Conservation (phyloP, 2,113 vertebrate genomes). For the Rhinichthys klamathensis region DNA sequence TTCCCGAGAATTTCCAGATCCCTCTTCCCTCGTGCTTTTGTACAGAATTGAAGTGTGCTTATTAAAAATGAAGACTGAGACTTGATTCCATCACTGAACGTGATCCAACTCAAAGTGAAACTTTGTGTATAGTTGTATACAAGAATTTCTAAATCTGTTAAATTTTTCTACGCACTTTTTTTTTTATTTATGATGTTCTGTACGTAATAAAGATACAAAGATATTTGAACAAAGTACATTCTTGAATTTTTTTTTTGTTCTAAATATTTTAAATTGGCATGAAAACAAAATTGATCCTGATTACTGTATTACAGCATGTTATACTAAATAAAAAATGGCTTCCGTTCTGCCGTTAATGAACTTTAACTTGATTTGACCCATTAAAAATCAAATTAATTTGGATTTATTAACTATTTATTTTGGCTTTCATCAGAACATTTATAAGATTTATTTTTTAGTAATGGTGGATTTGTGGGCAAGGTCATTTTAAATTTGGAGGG, state of each 20-base stretch:
- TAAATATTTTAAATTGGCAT: neutral
- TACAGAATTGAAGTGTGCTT: constrained; percentile 46
- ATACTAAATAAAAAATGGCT: neutral
- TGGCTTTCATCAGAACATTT: neutral
- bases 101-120: constrained; percentile 53
- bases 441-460: neutral
- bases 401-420: neutral
- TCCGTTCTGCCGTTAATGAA: neutral
- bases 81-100: constrained; percentile 47
- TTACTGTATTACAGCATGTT: neutral
- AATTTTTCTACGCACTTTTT: constrained; percentile 83
- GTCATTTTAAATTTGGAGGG: no score
- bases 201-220: constrained; percentile 80
- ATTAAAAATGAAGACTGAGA: constrained; percentile 41
- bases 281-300: neutral
- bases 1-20: constrained; percentile 33
- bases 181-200: constrained; percentile 84
- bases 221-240: constrained; percentile 60
- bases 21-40: constrained; percentile 40
- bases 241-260: neutral
- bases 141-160: constrained; percentile 85
- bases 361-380: neutral
- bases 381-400: neutral
- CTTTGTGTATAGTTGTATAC: constrained; percentile 90
- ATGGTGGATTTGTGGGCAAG: no score